Conservation (phyloP, 2,113 vertebrate genomes). For the Bubo bubo region DNA sequence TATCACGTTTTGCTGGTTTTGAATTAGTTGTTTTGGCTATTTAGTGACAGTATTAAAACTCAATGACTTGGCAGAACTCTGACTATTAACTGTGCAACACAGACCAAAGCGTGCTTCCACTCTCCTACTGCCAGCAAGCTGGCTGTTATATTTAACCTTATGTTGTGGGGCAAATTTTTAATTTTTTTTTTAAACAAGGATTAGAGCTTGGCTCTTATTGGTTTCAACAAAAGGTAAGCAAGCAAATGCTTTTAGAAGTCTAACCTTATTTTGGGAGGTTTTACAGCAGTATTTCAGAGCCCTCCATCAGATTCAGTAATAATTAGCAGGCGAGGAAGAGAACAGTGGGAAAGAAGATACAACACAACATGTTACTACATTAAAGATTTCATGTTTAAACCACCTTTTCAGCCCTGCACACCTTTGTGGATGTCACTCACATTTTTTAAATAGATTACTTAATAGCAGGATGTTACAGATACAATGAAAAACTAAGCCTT, state of each 20-base stretch:
- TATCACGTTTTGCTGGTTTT: not conserved
- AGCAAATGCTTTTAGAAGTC: not conserved
- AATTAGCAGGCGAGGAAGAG: not conserved
- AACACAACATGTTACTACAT: not conserved
- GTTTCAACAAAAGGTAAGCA: not conserved
- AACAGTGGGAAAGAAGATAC: not conserved
- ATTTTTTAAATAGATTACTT: not conserved
- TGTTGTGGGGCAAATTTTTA: not conserved
- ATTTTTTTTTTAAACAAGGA: not conserved
- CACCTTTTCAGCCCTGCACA: not conserved
- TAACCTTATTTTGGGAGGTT: not conserved
- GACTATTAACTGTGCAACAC: not conserved
- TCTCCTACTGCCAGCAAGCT: not conserved
- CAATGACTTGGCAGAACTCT: not conserved
- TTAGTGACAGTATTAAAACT: not conserved
- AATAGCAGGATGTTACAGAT: not conserved
- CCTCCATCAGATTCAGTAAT: not conserved
- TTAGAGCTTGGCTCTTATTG: not conserved
- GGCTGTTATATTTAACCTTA: not conserved
- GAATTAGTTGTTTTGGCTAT: not conserved
- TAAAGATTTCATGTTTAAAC: not conserved
- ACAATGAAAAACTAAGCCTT: not conserved
- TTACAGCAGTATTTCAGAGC: not conserved
- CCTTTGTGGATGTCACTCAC: not conserved
- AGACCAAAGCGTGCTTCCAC: not conserved